phyloP scores from a whole-genome alignment of 2,113 vertebrate species.

The Coturnix japonica region DNA sequence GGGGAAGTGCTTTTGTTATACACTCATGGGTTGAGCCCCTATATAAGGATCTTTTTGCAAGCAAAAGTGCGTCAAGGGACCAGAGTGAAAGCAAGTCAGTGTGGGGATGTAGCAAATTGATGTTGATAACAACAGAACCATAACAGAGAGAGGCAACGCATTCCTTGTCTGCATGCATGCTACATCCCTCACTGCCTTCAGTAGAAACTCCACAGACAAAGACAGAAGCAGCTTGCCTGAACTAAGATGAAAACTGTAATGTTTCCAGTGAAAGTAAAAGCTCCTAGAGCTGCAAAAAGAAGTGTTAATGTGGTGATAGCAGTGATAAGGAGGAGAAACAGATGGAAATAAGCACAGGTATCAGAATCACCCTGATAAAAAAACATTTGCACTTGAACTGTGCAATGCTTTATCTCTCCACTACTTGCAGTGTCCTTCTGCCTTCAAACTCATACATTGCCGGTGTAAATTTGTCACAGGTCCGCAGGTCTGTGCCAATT shows the following conservation, averaged over 20 bases:
- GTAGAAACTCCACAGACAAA: not conserved
- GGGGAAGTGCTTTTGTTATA: not conserved
- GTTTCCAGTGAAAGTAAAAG: not conserved
- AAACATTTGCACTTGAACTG: not conserved
- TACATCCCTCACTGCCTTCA: not conserved
- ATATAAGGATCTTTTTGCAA: constrained; percentile 36
- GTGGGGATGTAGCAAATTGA: not conserved
- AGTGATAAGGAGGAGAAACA: not conserved
- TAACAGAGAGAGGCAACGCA: not conserved
- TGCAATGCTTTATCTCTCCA: not conserved
- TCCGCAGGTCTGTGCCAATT: not conserved
- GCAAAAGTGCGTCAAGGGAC: not conserved
- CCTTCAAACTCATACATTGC: not conserved
- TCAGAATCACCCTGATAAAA: not conserved
- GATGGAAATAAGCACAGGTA: not conserved
- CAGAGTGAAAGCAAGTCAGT: not conserved
- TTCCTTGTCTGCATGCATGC: not conserved
- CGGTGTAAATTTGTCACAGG: not conserved
- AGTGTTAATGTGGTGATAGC: fast-evolving
- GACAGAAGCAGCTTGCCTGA: not conserved
- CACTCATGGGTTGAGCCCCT: not conserved
- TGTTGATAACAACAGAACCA: constrained; percentile 56
- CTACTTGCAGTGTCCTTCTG: not conserved
- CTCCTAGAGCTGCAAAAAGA: not conserved
- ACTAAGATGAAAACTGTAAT: not conserved